Percentiles rank a stretch among this genome's conserved stretches.
Conservation (phyloP, 2,113 vertebrate species). For the Pygoscelis antarcticus region DNA sequence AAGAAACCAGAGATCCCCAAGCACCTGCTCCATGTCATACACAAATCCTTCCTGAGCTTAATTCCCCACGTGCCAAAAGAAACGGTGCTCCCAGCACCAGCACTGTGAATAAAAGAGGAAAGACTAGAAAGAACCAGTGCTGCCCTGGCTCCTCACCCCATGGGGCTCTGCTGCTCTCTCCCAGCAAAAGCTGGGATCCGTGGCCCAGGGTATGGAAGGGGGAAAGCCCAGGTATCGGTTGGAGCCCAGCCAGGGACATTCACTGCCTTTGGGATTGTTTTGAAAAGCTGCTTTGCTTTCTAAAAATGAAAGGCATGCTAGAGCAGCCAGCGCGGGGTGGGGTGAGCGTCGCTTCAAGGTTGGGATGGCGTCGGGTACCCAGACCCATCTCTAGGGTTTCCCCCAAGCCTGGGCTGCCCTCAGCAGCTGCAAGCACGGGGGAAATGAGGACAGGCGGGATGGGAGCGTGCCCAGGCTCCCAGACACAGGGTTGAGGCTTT, state of each 20-base stretch:
- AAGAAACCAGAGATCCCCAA: background rate
- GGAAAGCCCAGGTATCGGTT: background rate
- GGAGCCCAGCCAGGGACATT: conserved; percentile 7
- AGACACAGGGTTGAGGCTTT: background rate
- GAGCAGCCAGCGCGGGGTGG: background rate
- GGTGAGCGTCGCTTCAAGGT: fast-evolving
- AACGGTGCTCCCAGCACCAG: background rate
- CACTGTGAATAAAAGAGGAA: background rate
- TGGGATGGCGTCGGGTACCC: background rate
- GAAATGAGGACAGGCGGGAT: background rate
- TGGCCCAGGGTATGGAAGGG: background rate
- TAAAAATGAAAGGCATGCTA: conserved; percentile 24
- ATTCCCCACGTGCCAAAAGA: background rate
- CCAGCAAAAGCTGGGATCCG: background rate
- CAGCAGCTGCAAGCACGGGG: background rate
- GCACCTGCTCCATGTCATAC: background rate
- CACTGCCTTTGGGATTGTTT: conserved; percentile 24
- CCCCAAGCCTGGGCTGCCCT: background rate
- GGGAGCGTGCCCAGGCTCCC: background rate
- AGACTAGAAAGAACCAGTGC: background rate
- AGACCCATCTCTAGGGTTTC: background rate
- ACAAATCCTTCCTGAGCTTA: background rate
- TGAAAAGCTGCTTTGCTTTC: background rate
- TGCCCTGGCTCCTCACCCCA: background rate
- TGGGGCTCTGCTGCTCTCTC: background rate